phyloP scores from a whole-genome alignment of 1,140 invertebrate genomes.

The Archegozetes longisetosus region DNA sequence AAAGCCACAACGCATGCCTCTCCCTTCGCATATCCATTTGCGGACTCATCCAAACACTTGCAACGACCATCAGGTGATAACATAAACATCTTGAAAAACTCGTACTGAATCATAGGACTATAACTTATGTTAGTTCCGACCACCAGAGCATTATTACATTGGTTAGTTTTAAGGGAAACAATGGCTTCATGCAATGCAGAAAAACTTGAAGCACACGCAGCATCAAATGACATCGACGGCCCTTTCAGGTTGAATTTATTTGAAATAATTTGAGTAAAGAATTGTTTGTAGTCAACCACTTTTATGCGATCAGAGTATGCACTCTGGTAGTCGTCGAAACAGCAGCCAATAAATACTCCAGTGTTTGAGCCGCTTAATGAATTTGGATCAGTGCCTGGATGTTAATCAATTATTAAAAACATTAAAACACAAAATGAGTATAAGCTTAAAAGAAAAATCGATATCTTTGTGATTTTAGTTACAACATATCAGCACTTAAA shows the following conservation, averaged over 20 bases:
- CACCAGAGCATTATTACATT: conserved; percentile 53
- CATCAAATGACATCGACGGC: too few species aligned
- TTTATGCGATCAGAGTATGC: conserved; percentile 7
- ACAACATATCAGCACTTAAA: too few species aligned
- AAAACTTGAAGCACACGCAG: too few species aligned
- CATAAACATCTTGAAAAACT: conserved; percentile 11
- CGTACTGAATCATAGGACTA: conserved; percentile 66
- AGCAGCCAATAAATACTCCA: conserved; percentile 78
- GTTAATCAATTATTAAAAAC: conserved; percentile 24
- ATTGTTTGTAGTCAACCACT: conserved; percentile 70
- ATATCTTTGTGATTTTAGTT: too few species aligned
- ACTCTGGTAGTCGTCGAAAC: conserved; percentile 25
- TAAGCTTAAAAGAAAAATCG: too few species aligned
- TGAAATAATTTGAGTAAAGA: conserved; percentile 89
- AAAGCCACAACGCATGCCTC: too few species aligned
- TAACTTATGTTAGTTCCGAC: conserved; percentile 66
- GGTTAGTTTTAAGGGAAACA: not conserved
- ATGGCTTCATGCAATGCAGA: conserved; percentile 12
- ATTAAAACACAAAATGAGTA: not conserved
- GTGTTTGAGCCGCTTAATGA: conserved; percentile 44
- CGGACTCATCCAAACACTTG: too few species aligned
- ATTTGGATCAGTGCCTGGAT: too few species aligned
- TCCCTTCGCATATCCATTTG: too few species aligned
- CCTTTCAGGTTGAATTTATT: too few species aligned
- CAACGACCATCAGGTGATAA: too few species aligned